Evolutionary conservation across 2,888 invertebrate species (phyloP).

Genomic region (Entomobrya multifasciata): DNA sequence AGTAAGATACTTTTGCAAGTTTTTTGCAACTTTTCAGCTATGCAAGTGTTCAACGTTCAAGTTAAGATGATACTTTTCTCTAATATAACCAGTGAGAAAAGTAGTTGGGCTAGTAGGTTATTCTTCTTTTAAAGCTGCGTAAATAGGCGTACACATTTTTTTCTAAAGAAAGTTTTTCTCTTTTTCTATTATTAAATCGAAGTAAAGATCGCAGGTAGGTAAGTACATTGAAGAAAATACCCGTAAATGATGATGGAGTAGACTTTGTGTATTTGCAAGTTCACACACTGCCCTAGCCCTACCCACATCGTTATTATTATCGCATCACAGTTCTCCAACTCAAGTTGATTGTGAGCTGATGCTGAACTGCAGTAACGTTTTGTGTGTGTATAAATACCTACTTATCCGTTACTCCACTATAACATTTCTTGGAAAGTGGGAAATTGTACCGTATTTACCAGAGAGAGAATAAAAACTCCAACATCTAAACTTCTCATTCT

Average conservation of each 20-base stretch:
- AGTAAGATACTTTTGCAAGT: neutral
- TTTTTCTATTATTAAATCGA: slow-evolving; percentile 13
- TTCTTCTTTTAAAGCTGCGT: neutral
- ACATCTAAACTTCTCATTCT: too few relatives aligned
- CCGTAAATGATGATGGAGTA: neutral
- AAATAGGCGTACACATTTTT: neutral
- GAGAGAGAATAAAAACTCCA: too few relatives aligned
- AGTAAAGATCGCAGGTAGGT: neutral
- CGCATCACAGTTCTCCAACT: too few relatives aligned
- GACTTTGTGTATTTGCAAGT: neutral
- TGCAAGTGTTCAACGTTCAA: neutral
- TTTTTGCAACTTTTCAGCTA: slow-evolving; percentile 28
- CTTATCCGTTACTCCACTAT: too few relatives aligned
- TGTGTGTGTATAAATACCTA: too few relatives aligned
- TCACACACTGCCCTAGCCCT: neutral
- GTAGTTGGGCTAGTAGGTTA: neutral
- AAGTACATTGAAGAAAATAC: neutral
- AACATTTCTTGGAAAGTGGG: too few relatives aligned
- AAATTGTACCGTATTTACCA: too few relatives aligned
- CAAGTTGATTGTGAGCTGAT: too few relatives aligned
- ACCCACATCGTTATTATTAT: slow-evolving; percentile 6
- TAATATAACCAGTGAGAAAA: neutral
- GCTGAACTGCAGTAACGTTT: too few relatives aligned
- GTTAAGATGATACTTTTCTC: neutral
- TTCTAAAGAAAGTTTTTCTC: neutral